Conservation (phyloP, 2,797 vertebrate species). For the Muscicapa comitata region DNA sequence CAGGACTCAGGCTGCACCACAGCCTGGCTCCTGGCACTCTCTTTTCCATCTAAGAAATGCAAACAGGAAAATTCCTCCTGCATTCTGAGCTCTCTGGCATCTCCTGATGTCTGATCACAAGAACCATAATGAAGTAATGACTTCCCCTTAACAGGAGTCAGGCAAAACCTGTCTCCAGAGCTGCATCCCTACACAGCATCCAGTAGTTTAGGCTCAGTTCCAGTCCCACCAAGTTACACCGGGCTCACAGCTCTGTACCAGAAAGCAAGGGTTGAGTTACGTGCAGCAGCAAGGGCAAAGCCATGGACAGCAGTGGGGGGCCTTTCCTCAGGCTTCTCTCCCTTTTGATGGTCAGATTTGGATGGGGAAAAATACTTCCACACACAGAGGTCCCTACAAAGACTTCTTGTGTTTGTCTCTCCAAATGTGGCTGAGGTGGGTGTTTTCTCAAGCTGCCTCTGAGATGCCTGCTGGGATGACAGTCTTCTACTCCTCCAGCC, state of each 20-base stretch:
- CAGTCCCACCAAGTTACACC: fast-evolving
- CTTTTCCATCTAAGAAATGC: neutral
- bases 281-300: neutral
- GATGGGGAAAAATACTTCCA: neutral
- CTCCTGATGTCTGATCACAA: slow-evolving; percentile 41
- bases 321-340: neutral
- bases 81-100: neutral
- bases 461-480: neutral
- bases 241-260: neutral
- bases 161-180: neutral
- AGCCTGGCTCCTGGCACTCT: neutral
- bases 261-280: neutral
- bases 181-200: neutral
- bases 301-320: neutral
- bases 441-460: neutral
- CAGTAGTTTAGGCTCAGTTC: fast-evolving
- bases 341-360: neutral
- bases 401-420: neutral
- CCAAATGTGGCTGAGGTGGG: neutral
- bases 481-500: neutral
- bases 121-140: slow-evolving; percentile 13
- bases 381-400: neutral
- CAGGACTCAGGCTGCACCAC: neutral
- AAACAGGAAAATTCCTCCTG: neutral
- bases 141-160: neutral